phyloP scores from a whole-genome alignment of 1,140 invertebrate species.

The Harlomillsia oculata region DNA sequence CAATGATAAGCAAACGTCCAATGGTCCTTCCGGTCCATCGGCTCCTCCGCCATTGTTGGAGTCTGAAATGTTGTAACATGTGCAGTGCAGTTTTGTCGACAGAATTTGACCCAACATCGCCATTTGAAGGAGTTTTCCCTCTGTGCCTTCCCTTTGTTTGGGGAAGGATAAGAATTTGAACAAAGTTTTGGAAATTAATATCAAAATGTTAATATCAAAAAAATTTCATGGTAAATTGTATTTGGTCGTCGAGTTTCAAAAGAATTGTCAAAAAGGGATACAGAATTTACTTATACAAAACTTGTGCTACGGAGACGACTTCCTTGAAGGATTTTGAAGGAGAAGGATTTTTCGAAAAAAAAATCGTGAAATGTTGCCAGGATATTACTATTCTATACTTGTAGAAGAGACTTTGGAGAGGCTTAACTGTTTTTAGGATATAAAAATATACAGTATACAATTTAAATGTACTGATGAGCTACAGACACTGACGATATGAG shows the following conservation, averaged over 20 bases:
- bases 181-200: background rate
- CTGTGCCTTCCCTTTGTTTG: background rate
- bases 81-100: background rate
- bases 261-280: background rate
- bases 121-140: background rate
- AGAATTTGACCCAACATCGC: background rate
- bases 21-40: background rate
- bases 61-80: constrained; percentile 31
- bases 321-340: too few relatives aligned
- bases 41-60: constrained; percentile 13
- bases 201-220: background rate
- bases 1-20: background rate
- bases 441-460: too few relatives aligned
- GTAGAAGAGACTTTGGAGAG: too few relatives aligned
- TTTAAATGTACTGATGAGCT: too few relatives aligned
- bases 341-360: too few relatives aligned
- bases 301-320: too few relatives aligned
- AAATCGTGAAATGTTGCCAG: too few relatives aligned
- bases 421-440: too few relatives aligned
- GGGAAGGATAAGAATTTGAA: too few relatives aligned
- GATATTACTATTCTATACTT: too few relatives aligned
- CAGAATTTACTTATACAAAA: too few relatives aligned
- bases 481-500: too few relatives aligned
- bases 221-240: background rate
- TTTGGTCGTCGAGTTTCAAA: background rate